phyloP scores from a whole-genome alignment of 2,888 invertebrate genomes.

The Spodoptera picta region DNA sequence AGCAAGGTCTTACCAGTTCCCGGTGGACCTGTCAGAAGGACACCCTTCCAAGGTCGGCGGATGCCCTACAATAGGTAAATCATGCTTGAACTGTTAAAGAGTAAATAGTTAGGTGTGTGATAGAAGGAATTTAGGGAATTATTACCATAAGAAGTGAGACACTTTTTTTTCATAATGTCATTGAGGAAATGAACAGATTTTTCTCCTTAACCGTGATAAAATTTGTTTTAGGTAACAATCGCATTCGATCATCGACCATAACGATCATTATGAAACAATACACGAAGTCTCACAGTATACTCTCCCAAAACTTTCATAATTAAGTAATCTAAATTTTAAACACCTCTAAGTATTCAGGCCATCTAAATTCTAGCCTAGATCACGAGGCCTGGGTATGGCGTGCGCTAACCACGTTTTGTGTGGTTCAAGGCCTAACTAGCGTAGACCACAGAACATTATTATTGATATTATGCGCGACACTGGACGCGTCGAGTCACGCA shows the following conservation, averaged over 20 bases:
- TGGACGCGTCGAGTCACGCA: conserved; percentile 37
- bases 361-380: conserved; percentile 23
- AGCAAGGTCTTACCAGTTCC: conserved; percentile 95
- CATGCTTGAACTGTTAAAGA: no score
- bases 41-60: conserved; percentile 94
- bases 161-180: no score
- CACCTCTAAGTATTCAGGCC: conserved; percentile 31
- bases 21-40: conserved; percentile 91
- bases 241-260: no score
- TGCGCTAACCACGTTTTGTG: conserved; percentile 23
- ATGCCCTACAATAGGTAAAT: conserved; percentile 88
- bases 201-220: no score
- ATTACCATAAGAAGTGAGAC: no score
- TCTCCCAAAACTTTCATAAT: no score
- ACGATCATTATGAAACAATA: no score
- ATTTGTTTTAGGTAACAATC: no score
- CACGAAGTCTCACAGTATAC: no score
- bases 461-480: conserved; percentile 38
- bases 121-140: no score
- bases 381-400: conserved; percentile 30
- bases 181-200: no score
- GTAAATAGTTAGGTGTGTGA: no score
- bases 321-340: conserved; percentile 5
- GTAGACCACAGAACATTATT: conserved; percentile 16
- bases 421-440: conserved; percentile 46